Evolutionary conservation across 1,140 invertebrate genomes (phyloP).

Genomic region (Polyergus mexicanus): DNA sequence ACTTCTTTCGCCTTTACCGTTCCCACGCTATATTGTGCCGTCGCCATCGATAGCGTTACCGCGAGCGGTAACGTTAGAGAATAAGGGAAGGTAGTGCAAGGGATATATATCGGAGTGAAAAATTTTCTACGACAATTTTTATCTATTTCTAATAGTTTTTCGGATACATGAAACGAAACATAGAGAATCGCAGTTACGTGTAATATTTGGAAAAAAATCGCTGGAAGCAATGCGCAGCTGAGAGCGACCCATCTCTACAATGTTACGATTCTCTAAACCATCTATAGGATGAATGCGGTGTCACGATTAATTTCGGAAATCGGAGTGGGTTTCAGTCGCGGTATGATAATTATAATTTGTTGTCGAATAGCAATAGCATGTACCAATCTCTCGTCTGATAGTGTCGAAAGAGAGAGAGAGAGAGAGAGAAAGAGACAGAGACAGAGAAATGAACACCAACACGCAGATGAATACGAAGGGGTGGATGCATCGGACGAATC

Average conservation of each 20-base stretch:
- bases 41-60: background rate
- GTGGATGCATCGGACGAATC: constrained; percentile 22
- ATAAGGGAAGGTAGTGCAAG: background rate
- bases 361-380: constrained; percentile 68
- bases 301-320: constrained; percentile 71
- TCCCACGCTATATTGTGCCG: constrained; percentile 9
- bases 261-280: background rate
- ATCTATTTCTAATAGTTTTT: background rate
- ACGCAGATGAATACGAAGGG: background rate
- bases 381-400: constrained; percentile 37
- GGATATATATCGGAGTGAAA: constrained; percentile 44
- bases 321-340: constrained; percentile 55
- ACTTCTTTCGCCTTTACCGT: constrained; percentile 47
- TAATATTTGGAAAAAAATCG: background rate
- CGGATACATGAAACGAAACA: background rate
- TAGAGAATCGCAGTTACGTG: background rate
- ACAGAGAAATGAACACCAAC: too few relatives aligned
- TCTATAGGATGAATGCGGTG: background rate
- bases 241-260: background rate
- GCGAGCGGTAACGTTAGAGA: constrained; percentile 18
- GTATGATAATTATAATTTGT: constrained; percentile 80
- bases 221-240: background rate
- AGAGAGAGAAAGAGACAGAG: too few relatives aligned
- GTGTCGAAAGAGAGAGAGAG: background rate
- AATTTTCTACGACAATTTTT: constrained; percentile 25